phyloP scores from a whole-genome alignment of 2,888 invertebrate species.

The Agrochola lota region DNA sequence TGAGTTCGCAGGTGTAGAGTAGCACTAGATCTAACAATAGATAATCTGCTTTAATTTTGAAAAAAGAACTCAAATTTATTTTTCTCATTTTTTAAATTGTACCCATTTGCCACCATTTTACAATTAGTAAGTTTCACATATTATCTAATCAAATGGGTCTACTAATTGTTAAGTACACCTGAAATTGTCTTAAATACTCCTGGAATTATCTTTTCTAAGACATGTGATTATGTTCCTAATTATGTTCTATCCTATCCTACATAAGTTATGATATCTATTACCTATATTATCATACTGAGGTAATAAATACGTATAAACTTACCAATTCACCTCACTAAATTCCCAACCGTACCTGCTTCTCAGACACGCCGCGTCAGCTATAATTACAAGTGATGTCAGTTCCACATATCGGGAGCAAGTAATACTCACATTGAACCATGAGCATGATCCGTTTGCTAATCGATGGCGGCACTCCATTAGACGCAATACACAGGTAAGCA shows the following conservation, averaged over 20 bases:
- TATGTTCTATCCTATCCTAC: neutral
- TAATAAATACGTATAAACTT: constrained; percentile 32
- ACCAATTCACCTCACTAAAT: constrained; percentile 39
- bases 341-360: constrained; percentile 31
- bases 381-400: constrained; percentile 47
- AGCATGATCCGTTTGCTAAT: constrained; percentile 96
- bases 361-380: constrained; percentile 25
- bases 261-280: neutral
- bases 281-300: constrained; percentile 13
- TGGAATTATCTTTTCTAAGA: neutral
- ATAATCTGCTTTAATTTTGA: constrained; percentile 5
- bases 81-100: neutral
- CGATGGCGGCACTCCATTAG: constrained; percentile 97
- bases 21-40: neutral
- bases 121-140: neutral
- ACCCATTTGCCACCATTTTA: neutral
- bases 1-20: constrained; percentile 23
- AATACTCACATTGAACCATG: constrained; percentile 95
- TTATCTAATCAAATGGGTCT: neutral
- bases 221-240: neutral
- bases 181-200: neutral
- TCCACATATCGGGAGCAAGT: constrained; percentile 34
- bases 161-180: constrained; percentile 4
- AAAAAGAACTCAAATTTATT: neutral
- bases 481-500: constrained; percentile 97